Conservation (phyloP, 2,888 invertebrate species). For the Cancer borealis region DNA sequence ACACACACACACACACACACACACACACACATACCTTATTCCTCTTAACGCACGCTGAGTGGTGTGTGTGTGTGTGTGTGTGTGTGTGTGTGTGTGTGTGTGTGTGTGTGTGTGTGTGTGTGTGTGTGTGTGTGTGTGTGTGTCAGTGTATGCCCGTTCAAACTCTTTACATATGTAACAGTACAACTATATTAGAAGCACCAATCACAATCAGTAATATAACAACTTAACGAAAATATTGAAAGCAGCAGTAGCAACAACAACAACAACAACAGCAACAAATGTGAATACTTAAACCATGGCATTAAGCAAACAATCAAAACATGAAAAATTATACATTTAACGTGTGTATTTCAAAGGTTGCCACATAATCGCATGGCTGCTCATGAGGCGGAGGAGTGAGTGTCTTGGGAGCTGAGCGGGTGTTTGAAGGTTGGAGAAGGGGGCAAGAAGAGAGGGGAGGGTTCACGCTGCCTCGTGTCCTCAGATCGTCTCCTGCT, state of each 20-base stretch:
- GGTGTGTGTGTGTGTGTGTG: too few species aligned
- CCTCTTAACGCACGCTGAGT: not conserved
- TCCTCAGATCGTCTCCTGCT: conserved; percentile 8
- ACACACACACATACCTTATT: not conserved
- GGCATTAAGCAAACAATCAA: not conserved
- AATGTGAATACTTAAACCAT: not conserved
- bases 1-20: conserved; percentile 33
- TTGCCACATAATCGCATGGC: not conserved
- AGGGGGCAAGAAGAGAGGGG: not conserved
- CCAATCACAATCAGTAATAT: not conserved
- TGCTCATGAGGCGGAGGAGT: not conserved
- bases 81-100: not conserved
- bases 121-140: conserved; percentile 29
- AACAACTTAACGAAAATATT: not conserved
- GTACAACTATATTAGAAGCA: not conserved
- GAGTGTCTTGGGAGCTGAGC: not conserved
- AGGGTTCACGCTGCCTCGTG: not conserved
- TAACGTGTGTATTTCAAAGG: not conserved
- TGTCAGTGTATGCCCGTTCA: not conserved
- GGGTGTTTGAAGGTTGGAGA: not conserved
- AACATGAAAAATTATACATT: not conserved
- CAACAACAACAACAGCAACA: not conserved
- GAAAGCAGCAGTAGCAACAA: not conserved
- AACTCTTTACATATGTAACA: not conserved
- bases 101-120: conserved; percentile 39